These are phyloP conservation scores for Ericerus pela DNA, from an alignment of 1,140 invertebrate species.

Conservation along the genomic window DNA sequence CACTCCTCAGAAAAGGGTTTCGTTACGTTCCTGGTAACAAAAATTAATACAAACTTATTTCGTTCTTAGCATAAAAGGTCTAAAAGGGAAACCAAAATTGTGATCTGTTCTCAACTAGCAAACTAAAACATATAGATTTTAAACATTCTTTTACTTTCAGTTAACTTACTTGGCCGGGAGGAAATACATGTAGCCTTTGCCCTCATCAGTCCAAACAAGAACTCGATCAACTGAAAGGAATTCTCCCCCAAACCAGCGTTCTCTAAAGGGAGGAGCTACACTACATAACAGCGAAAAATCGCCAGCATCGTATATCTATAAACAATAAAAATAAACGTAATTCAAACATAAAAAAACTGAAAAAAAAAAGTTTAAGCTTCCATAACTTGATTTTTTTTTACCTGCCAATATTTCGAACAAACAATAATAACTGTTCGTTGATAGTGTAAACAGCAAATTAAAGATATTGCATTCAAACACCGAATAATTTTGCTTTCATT, in stretches of 20 bases:
- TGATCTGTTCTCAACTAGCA: too few species aligned
- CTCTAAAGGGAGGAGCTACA: slow-evolving; percentile 61
- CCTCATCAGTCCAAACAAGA: slow-evolving; percentile 83
- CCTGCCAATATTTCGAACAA: slow-evolving; percentile 94
- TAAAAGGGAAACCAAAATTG: too few species aligned
- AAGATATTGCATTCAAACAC: slow-evolving; percentile 78
- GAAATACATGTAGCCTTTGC: slow-evolving; percentile 87
- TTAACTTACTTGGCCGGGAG: slow-evolving; percentile 88
- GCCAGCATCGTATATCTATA: slow-evolving; percentile 69
- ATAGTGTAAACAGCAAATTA: slow-evolving; percentile 89
- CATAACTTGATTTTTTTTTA: slow-evolving; percentile 31
- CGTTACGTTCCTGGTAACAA: too few species aligned
- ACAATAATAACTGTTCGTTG: slow-evolving; percentile 92
- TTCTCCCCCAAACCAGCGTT: slow-evolving; percentile 88
- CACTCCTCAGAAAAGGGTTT: too few species aligned
- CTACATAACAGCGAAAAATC: slow-evolving; percentile 91
- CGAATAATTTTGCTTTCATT: slow-evolving; percentile 96
- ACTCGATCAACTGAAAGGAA: slow-evolving; percentile 81
- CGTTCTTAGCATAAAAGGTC: too few species aligned
- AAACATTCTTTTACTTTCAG: too few species aligned
- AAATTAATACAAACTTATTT: too few species aligned
- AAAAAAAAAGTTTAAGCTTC: neutral
- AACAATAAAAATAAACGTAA: slow-evolving; percentile 20
- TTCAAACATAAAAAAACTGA: neutral
- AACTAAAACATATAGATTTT: too few species aligned